Percentiles rank a stretch among this genome's conserved stretches.
These are phyloP conservation scores for Ametastegia equiseti DNA, from an alignment of 2,888 invertebrate species.

Conservation along the genomic window DNA sequence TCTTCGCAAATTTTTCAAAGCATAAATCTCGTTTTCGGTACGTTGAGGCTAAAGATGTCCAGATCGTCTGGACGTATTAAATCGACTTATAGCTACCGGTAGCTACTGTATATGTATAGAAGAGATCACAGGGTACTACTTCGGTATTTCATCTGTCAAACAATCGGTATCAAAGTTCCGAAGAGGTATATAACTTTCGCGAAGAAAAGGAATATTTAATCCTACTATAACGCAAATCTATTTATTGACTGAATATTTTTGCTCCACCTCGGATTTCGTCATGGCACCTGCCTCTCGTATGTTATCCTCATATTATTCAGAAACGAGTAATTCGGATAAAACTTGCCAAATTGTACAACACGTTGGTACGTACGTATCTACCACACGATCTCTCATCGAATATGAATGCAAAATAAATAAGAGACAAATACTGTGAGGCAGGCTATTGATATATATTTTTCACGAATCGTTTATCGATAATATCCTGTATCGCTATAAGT, in stretches of 20 bases:
- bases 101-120: neutral
- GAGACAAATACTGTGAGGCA: neutral
- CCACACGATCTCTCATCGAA: neutral
- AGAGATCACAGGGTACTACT: neutral
- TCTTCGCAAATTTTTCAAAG: neutral
- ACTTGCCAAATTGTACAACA: conserved; percentile 29
- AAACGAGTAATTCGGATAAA: conserved; percentile 12
- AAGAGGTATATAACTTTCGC: neutral
- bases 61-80: neutral
- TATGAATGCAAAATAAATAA: neutral
- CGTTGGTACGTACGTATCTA: neutral
- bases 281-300: conserved; percentile 28
- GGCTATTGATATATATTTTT: neutral
- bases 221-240: conserved; percentile 35
- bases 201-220: no score
- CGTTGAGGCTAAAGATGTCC: neutral
- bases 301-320: conserved; percentile 34
- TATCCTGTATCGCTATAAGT: neutral
- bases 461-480: neutral
- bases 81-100: neutral
- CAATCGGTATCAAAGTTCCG: neutral
- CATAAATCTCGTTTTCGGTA: neutral
- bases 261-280: conserved; percentile 12
- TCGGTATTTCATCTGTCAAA: conserved; percentile 24
- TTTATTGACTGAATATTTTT: conserved; percentile 47